A percentile compares a stretch with the other conserved stretches of the same genome.
These are phyloP conservation scores for Oenanthe oenanthe DNA, from an alignment of 2,113 vertebrate genomes.

Conservation along the genomic window DNA sequence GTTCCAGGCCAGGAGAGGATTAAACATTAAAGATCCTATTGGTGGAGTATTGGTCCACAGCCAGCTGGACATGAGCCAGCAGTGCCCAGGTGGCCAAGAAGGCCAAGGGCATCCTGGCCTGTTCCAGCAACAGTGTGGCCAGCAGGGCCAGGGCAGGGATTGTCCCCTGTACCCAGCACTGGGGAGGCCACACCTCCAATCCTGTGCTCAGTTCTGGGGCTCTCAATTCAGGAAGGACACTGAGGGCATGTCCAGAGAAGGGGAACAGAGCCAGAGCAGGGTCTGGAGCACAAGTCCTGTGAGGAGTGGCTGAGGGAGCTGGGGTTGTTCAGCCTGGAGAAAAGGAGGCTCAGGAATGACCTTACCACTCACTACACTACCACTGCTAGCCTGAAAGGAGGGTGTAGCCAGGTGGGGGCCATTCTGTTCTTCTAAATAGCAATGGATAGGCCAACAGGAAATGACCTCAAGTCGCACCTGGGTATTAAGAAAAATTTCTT, in stretches of 20 bases:
- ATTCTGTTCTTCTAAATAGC: neutral
- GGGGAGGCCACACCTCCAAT: neutral
- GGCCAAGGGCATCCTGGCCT: neutral
- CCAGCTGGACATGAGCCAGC: rapidly evolving
- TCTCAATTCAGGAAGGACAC: rapidly evolving
- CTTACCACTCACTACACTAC: neutral
- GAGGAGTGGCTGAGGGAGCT: neutral
- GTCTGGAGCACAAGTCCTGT: neutral
- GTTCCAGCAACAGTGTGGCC: neutral
- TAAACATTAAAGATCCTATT: neutral
- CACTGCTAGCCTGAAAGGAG: neutral
- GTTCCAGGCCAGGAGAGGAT: neutral
- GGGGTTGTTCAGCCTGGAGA: neutral
- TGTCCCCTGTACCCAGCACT: rapidly evolving
- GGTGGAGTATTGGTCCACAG: neutral
- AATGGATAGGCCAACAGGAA: neutral
- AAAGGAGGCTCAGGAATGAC: neutral
- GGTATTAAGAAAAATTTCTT: neutral
- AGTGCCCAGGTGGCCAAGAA: neutral
- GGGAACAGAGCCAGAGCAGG: rapidly evolving
- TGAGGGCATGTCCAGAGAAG: neutral
- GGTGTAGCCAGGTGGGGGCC: neutral
- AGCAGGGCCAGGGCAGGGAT: neutral
- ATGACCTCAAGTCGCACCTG: neutral
- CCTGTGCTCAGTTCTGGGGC: neutral